Evolutionary conservation across 2,888 invertebrate species (phyloP).

Genomic region (Tetheella fluctuosa): DNA sequence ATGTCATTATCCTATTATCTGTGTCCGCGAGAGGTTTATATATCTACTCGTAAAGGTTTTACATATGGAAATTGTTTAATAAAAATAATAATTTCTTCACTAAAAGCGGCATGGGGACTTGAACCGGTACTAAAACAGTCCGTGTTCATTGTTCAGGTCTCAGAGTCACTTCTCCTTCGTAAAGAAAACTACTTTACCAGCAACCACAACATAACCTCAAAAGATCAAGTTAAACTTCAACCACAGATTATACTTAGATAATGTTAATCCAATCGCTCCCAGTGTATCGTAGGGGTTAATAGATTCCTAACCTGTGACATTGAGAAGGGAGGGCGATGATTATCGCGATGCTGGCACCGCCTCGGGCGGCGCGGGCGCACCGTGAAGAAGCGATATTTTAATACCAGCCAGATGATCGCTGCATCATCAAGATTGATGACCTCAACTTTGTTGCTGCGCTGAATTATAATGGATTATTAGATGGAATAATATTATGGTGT

Average conservation of each 20-base stretch:
- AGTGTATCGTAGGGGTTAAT: constrained; percentile 35
- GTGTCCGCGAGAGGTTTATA: too few relatives aligned
- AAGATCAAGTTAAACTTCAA: constrained; percentile 37
- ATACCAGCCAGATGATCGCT: constrained; percentile 24
- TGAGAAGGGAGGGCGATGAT: constrained; percentile 40
- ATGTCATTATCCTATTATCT: background rate
- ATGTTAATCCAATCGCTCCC: constrained; percentile 24
- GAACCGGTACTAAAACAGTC: too few relatives aligned
- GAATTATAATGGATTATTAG: background rate
- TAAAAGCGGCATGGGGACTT: too few relatives aligned
- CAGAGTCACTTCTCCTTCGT: too few relatives aligned
- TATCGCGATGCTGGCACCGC: constrained; percentile 28
- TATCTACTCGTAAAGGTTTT: too few relatives aligned
- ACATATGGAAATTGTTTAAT: too few relatives aligned
- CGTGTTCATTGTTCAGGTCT: too few relatives aligned
- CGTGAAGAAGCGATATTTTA: constrained; percentile 25
- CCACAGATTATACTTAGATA: constrained; percentile 32
- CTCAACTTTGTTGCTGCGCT: constrained; percentile 9
- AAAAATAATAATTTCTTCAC: too few relatives aligned
- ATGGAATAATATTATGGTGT: background rate
- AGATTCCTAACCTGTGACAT: constrained; percentile 50
- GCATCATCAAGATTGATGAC: constrained; percentile 34
- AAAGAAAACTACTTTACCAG: too few relatives aligned
- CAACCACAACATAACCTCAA: constrained; percentile 16
- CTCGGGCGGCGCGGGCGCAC: constrained; percentile 16